Evolutionary conservation across 2,797 vertebrate genomes (phyloP), one percentile per base, ranked within the genome.

Genomic region (Lagorchestes hirsutus): DNA sequence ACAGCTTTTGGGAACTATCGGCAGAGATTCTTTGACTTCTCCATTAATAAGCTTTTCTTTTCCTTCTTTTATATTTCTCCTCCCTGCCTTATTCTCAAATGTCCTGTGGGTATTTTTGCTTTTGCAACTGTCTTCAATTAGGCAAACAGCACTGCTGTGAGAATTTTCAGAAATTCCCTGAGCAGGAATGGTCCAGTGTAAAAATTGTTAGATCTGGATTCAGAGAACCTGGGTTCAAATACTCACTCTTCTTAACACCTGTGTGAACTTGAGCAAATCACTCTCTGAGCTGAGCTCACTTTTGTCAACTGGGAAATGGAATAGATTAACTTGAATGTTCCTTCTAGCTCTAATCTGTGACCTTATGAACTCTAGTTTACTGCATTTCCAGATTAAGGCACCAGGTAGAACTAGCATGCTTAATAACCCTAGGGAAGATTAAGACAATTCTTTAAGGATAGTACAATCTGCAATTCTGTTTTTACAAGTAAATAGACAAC

Each of bases 131-230:
- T 40, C 40, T 50, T 87, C 40, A 87, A 87, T 9, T 34, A 50
- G 91, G 28, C 74, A 93, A 87, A 9, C 95, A n/a, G 92, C 54
- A 18, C 54, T 92, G 74, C 91, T 94, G 18, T 96, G 54, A 90
- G 93, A 92, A 90, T 24, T 57, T 92, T 91, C 54, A 93, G 28
- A 28, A 58, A 29, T 46, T 87, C 74, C 40, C 24, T 87, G 74
- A 87, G 74, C 40, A 27, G 40, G 40, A 82, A 50, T 50, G 40
- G 40, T 46, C 22, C 3, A 27, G 40, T 46, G 40, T 24, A 87
- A 87, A 50, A 67, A 87, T 3, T 16, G 40, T 18, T 82, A 82
- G 40, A 46, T 82, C 18, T 46, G 74, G 40, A 46, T 82, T 87
- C 40, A 46, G 40, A 87, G 40, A 87, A 87, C 74, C 40, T 87